Percentiles rank a stretch among this genome's conserved stretches.
Conservation (phyloP, 2,888 invertebrate species). For the Tanypteryx hageni region DNA sequence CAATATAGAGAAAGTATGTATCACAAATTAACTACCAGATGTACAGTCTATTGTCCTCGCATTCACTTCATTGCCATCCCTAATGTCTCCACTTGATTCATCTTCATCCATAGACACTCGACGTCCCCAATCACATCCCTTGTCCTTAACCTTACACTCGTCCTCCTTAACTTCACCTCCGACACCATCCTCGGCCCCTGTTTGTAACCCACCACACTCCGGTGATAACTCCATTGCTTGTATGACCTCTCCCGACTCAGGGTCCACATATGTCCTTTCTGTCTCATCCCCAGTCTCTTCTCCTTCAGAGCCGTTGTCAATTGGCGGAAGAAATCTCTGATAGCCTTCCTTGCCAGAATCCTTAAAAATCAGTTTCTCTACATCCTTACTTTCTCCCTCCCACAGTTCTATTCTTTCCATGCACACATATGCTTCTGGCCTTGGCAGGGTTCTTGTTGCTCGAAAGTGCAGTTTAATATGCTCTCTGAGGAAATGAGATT, state of each 20-base stretch:
- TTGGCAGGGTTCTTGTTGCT: conserved; percentile 74
- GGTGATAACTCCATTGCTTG: conserved; percentile 45
- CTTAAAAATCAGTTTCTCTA: conserved; percentile 77
- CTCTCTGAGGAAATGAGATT: conserved; percentile 85
- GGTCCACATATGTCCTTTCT: conserved; percentile 72
- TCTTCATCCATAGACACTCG: conserved; percentile 64
- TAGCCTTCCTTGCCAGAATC: conserved; percentile 73
- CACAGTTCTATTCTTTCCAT: conserved; percentile 74
- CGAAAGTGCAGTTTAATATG: conserved; percentile 88
- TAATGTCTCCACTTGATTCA: background rate
- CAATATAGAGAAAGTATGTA: background rate
- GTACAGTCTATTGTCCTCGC: conserved; percentile 30
- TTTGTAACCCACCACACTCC: conserved; percentile 40
- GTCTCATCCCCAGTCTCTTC: conserved; percentile 43
- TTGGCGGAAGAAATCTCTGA: conserved; percentile 69
- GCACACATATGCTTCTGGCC: conserved; percentile 76
- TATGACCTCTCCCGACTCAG: conserved; percentile 73
- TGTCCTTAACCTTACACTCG: conserved; percentile 31
- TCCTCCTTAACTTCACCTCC: conserved; percentile 39
- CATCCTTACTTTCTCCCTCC: conserved; percentile 78
- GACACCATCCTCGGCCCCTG: background rate
- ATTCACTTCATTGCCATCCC: background rate
- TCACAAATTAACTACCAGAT: conserved; percentile 48
- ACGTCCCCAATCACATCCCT: conserved; percentile 65
- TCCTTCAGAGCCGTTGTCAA: conserved; percentile 32